Evolutionary conservation across 2,888 invertebrate genomes (phyloP), one percentile per base, ranked within the genome.

Genomic region (Stictocephala bisonia): DNA sequence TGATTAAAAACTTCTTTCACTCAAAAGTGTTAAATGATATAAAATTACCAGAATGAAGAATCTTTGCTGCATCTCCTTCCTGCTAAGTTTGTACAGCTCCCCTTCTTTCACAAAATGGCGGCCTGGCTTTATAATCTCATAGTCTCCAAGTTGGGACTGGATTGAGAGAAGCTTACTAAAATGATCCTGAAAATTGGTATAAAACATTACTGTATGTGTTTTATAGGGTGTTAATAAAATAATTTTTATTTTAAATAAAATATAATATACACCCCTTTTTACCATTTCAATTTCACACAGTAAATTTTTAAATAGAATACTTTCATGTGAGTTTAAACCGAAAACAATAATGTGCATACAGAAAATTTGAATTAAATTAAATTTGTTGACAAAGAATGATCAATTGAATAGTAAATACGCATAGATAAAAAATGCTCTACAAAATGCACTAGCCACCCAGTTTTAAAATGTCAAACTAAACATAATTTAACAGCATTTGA

Each of bases 101-200:
- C 90, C 91, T 81, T 89, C 87, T 80, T 88, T 89, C 15, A 90
- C 81, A 75, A 90, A 85, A 77, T 85, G 84, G 71, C 90, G 84
- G 48, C 87, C 87, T 13, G 88, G 86, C 79, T 85, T 85, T 70
- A 88, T 85, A 76, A 87, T 85, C 56, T 81, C 82, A 81, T 85
- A 85, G 70, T 82, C 81, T 18, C 83, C 81, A 64, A 85, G 79
- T 20, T 84, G 82, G 56, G 85, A 84, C 80, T 88, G 88, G 11
- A 88, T 83, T 69, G 86, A 84, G 70, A 88, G 82, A 76, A 88
- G 81, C 80, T 86, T 86, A 73, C 85, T 85, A 13, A 87, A 84
- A 78, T 86, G 85, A 76, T 87, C 87, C 87, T 87, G 69, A 53
- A n/a, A n/a, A 88, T 80, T 4, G 87, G 35, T 35, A 35, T 35